Evolutionary conservation across 2,888 invertebrate genomes (phyloP), one percentile per base, ranked within the genome.

Genomic region (Hyppa rectilinea): DNA sequence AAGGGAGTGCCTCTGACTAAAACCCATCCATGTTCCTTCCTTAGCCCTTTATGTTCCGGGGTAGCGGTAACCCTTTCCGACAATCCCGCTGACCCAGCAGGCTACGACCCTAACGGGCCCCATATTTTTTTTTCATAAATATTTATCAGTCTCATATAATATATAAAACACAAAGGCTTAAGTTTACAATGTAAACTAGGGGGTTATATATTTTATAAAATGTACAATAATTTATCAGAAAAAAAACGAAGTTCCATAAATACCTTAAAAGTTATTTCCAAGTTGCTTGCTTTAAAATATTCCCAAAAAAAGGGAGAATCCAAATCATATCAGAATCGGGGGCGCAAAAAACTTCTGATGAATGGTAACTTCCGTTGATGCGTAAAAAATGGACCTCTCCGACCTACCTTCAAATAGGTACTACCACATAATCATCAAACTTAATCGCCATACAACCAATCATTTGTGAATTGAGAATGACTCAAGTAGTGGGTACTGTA

Each of bases 341-440:
- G 14, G 40, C 29, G 38, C 66, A 79, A 79, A 81, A 79, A 78
- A 71, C 47, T 0, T n/a, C 29, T 45, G 12, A 45, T 49, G 78
- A 81, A 78, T 56, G 63, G 78, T 47, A 71, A 66, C 78, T 64
- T 79, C 78, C 66, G 43, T 64, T 58, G 63, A 23, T 36, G 52
- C 14, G 59, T 62, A 78, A 78, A 78, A 78, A 71, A 71, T 6
- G 14, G n/a, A 81, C 65, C 78, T 78, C 71, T 71, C 36, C 62
- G 50, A 63, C 14, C 63, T 36, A 47, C 36, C 45, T 49, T 9
- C 29, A 29, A 73, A 80, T 56, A n/a, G n/a, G n/a, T n/a, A n/a
- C 40, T 14, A 47, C 12, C 2, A 45, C 23, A 52, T 36, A 36
- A 75, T 59, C n/a, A 71, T 47, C 50, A 31, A 47, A 81, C 31